A percentile compares a stretch with the other conserved stretches of the same genome.
phyloP scores from a whole-genome alignment of 2,113 vertebrate genomes.

The Archilochus colubris region DNA sequence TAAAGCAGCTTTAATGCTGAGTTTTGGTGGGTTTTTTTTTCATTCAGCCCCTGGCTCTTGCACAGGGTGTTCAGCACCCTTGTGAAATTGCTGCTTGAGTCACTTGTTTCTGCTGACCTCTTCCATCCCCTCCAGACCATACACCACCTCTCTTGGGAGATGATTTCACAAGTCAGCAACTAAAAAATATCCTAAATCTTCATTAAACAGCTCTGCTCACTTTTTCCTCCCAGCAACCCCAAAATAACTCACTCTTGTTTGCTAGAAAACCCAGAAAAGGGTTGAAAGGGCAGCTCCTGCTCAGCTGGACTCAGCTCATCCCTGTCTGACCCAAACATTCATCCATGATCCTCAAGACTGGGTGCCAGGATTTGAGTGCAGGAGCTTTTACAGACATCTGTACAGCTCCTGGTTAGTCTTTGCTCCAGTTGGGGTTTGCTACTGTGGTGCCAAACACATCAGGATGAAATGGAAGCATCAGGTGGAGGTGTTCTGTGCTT shows the following conservation, averaged over 20 bases:
- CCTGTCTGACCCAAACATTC: neutral
- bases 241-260: neutral
- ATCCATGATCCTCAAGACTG: rapidly evolving
- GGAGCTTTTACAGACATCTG: neutral
- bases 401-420: neutral
- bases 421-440: neutral
- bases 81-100: neutral
- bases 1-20: neutral
- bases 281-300: neutral
- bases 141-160: neutral
- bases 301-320: neutral
- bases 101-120: neutral
- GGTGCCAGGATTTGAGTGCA: neutral
- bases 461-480: neutral
- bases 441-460: neutral
- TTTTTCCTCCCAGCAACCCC: neutral
- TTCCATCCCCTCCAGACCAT: rapidly evolving
- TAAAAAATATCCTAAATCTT: neutral
- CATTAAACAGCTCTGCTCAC: neutral
- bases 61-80: neutral
- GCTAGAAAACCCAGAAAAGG: neutral
- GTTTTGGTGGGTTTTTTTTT: too few species aligned
- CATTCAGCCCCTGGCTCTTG: rapidly evolving
- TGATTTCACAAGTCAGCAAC: neutral
- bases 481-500: neutral